Evolutionary conservation across 2,797 vertebrate species (phyloP).

Genomic region (Eulemur albifrons): DNA sequence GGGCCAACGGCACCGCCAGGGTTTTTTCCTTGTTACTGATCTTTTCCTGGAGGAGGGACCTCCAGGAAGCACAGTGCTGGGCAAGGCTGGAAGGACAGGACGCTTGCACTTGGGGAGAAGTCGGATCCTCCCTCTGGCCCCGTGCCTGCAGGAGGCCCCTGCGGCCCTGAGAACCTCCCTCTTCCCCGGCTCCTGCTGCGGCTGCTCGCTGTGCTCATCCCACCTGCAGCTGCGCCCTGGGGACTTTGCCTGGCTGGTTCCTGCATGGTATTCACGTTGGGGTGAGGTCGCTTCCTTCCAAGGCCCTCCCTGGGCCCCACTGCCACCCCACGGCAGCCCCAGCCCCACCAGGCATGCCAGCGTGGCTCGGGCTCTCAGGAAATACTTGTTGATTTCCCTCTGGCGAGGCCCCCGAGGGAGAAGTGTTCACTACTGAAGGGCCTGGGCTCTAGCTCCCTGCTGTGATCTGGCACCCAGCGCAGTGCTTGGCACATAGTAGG

Average conservation of each 20-base stretch:
- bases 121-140: not conserved
- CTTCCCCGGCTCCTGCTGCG: not conserved
- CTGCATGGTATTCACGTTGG: not conserved
- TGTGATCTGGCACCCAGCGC: too few species aligned
- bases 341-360: not conserved
- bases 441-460: not conserved
- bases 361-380: not conserved
- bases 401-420: not conserved
- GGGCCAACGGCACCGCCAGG: not conserved
- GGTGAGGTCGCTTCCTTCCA: not conserved
- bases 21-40: not conserved
- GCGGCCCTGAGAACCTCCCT: not conserved
- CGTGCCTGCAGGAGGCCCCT: too few species aligned
- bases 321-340: not conserved
- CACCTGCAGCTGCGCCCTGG: not conserved
- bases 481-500: accelerated
- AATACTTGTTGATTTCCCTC: not conserved
- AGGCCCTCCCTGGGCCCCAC: not conserved
- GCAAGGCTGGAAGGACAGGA: not conserved
- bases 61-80: not conserved
- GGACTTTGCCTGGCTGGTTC: not conserved
- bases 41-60: not conserved
- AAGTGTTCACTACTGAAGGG: not conserved
- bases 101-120: not conserved
- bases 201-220: not conserved